Evolutionary conservation across 2,888 invertebrate species (phyloP), one percentile per base, ranked within the genome.

Genomic region (Maniola hyperantus): DNA sequence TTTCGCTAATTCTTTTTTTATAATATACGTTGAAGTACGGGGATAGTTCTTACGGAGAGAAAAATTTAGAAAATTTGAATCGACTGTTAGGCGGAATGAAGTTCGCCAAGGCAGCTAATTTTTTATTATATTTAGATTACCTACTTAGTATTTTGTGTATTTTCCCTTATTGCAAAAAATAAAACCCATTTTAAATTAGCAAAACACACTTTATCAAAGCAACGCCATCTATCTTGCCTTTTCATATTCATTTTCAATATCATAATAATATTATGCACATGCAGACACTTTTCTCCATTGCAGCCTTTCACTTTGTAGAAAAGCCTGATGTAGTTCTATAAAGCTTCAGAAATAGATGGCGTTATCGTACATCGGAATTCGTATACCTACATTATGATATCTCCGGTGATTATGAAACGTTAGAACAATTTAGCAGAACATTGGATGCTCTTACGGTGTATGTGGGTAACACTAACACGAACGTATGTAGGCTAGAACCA

Each of bases 331-430:
- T 53, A 7, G 6, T 53, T 53, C 18, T 53, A 2, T 13, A n/a
- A n/a, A 13, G 33, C 33, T 53, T 51, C n/a, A 33, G 51, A 53
- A 26, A 53, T 53, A 53, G 51, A 33, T 53, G 51, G 51, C 51
- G 51, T 33, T 53, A 53, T 33, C 1, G 33, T 13, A 53, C 26
- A 1, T 33, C 46, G n/a, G 44, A 44, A n/a, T 44, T 44, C 6
- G 39, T n/a, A 44, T 13, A n/a, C n/a, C 44, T 48, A 48, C 18
- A 48, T 48, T 8, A 15, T 48, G 2, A 15, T 48, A 8, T 48
- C 48, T 48, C 48, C 48, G 0, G 48, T n/a, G 18, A 8, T 48
- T 18, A 48, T 48, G 48, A 48, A 48, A 48, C 48, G 48, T 15
- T 48, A 18, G 48, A 48, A 15, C 18, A 48, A 48, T 48, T 48